Evolutionary conservation across 2,113 vertebrate species (phyloP).

Genomic region (Proteles cristata): DNA sequence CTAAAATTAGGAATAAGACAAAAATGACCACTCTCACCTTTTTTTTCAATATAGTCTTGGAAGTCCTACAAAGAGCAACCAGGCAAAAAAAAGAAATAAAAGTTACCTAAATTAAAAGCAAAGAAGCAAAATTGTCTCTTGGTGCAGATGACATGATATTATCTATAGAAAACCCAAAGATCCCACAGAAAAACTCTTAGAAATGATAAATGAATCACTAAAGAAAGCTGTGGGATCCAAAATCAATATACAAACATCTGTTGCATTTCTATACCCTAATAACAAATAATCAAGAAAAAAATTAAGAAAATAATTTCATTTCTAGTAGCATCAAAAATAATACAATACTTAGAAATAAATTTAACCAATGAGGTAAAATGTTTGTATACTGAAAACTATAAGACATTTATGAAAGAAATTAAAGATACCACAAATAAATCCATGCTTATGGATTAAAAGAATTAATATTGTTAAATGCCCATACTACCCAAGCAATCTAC

Average conservation of each 20-base stretch:
- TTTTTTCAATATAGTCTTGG: neutral
- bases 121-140: neutral
- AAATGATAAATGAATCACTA: neutral
- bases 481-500: neutral
- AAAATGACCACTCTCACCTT: neutral
- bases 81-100: neutral
- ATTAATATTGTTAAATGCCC: neutral
- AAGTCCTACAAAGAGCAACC: neutral
- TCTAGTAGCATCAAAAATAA: neutral
- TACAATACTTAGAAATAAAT: neutral
- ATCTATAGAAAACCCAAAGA: neutral
- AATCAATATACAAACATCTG: neutral
- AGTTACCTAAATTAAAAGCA: neutral
- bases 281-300: neutral
- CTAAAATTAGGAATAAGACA: neutral
- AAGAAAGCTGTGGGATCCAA: neutral
- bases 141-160: neutral
- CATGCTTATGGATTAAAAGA: neutral
- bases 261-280: neutral
- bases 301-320: neutral
- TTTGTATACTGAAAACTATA: neutral
- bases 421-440: neutral
- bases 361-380: neutral
- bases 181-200: neutral
- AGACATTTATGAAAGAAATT: neutral